Evolutionary conservation across 2,113 vertebrate species (phyloP), one percentile per base, ranked within the genome.

Genomic region (Cyphomyrus discorhynchus): DNA sequence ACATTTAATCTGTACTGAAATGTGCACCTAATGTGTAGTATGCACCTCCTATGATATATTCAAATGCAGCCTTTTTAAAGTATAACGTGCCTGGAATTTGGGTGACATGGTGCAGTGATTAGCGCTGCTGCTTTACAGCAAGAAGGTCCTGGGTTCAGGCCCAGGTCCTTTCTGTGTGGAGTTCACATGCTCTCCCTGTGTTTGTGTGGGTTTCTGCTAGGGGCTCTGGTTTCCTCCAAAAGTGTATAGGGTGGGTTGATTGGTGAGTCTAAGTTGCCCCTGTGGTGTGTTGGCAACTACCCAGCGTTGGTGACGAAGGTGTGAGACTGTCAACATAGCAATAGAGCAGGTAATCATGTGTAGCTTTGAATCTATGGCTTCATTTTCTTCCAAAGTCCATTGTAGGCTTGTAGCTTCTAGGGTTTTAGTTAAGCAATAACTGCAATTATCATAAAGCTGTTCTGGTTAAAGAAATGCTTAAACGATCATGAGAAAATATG

Each of bases 381-480:
- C n/a, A 19, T 45, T 46, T 50, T 50, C 62, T 35, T 31, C 62
- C 62, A 88, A 88, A 88, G 62, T n/a, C 39, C 88, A 88, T 66
- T 77, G 21, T 46, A 88, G 50, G n/a, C 52, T 62, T 58, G 2
- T 27, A 13, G 24, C 11, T 49, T 49, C 24, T 27, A 24, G n/a
- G 21, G 24, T 50, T n/a, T 31, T 35, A 49, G 88, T 88, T 88
- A 66, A 77, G 88, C 62, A 88, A 88, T 50, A 88, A 46, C 58
- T 70, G 62, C 11, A 49, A 62, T 74, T 88, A 74, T 74, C 66
- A 66, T 88, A 47, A 62, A 46, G 56, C 13, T 35, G 45, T 49
- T 80, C 74, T 42, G 74, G 74, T 42, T 80, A 80, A 19, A 80
- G 31, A 80, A 80, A 80, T 80, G 10, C 74, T 80, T 21, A 62